These are phyloP conservation scores for Drosophila lutescens DNA, from an alignment of 2,888 invertebrate genomes.

Conservation along the genomic window DNA sequence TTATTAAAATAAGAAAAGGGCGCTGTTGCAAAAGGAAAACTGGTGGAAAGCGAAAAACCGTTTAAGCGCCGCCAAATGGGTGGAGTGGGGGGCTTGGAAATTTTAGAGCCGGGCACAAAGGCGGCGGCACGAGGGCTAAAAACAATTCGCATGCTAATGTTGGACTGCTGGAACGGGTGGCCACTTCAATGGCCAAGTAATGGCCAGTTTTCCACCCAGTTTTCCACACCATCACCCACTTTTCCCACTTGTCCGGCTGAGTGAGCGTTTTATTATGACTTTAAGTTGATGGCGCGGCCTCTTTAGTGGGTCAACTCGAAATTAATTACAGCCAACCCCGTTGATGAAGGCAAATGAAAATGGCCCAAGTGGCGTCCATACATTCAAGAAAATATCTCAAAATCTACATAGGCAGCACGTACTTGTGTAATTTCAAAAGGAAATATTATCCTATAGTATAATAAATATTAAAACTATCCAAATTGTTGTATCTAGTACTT, in stretches of 20 bases:
- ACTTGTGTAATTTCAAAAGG: no score
- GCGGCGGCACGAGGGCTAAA: slow-evolving; percentile 27
- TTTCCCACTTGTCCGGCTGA: slow-evolving; percentile 35
- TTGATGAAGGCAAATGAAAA: slow-evolving; percentile 1
- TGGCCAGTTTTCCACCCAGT: slow-evolving; percentile 63
- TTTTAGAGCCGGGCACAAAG: slow-evolving; percentile 8
- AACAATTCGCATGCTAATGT: slow-evolving; percentile 63
- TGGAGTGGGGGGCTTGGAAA: background rate
- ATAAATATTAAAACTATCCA: no score
- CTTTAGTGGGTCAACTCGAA: slow-evolving; percentile 74
- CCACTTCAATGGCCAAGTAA: slow-evolving; percentile 54
- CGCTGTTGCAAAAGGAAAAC: background rate
- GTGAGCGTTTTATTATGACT: slow-evolving; percentile 60
- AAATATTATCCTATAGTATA: no score
- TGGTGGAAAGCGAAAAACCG: slow-evolving; percentile 32
- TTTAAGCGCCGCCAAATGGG: slow-evolving; percentile 25
- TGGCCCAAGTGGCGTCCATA: background rate
- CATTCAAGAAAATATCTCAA: slow-evolving; percentile 5
- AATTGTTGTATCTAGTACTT: no score
- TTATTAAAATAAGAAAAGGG: slow-evolving; percentile 24
- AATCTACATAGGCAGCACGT: background rate
- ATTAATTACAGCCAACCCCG: slow-evolving; percentile 59
- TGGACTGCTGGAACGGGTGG: slow-evolving; percentile 21
- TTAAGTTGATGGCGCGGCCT: slow-evolving; percentile 55
- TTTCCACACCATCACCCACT: background rate